A percentile compares a stretch with the other conserved stretches of the same genome.
Evolutionary conservation across 2,113 vertebrate species (phyloP).

Genomic region (Cyanistes caeruleus): DNA sequence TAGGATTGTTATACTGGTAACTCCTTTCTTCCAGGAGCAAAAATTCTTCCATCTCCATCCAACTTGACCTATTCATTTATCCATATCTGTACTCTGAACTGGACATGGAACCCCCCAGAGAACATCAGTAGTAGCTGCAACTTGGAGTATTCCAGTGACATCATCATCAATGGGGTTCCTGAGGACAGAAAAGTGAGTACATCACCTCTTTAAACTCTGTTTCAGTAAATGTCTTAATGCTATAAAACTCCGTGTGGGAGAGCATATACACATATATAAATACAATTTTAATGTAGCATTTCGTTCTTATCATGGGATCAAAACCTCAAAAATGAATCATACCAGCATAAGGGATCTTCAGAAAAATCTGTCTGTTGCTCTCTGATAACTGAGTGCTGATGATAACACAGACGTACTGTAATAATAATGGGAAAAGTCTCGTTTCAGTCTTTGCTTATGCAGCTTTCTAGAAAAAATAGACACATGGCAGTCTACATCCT

Average conservation of each 20-base stretch:
- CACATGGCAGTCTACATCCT: not conserved
- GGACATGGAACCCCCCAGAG: not conserved
- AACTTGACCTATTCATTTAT: slow-evolving; percentile 13
- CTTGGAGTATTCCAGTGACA: slow-evolving; percentile 13
- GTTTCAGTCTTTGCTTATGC: not conserved
- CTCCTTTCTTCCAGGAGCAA: not conserved
- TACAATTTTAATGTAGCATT: not conserved
- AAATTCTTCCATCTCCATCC: slow-evolving; percentile 20
- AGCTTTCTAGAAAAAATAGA: not conserved
- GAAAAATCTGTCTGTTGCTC: not conserved
- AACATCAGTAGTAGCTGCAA: not conserved
- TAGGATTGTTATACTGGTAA: not conserved
- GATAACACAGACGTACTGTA: not conserved
- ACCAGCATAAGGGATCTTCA: not conserved
- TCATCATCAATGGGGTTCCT: not conserved
- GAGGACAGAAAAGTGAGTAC: not conserved
- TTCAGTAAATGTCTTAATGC: not conserved
- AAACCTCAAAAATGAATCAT: not conserved
- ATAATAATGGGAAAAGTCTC: not conserved
- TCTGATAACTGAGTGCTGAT: not conserved
- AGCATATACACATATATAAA: not conserved
- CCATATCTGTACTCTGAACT: slow-evolving; percentile 42
- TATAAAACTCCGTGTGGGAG: not conserved
- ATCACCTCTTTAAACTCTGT: not conserved
- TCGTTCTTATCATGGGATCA: not conserved